Base-by-base conservation (phyloP, 37 sponge, comb jelly and placozoan genomes). In the Crambe crambe region DNA sequence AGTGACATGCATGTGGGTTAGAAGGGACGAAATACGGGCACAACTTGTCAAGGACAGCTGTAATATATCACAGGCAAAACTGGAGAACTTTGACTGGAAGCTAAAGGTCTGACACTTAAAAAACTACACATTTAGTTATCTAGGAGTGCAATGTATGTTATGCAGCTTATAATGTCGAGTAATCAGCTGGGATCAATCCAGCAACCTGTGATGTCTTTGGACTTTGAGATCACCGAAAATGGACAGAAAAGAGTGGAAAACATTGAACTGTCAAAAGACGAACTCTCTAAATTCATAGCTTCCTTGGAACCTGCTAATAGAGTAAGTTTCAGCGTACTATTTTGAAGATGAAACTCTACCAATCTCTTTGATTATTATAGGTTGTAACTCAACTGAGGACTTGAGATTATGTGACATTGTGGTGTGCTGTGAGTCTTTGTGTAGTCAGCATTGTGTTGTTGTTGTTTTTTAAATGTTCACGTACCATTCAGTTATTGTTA, bases 291-390 rank as follows among this genome's bases (percentile, higher is more conserved):
- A 66, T 31, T 91, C 32, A 60, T 91, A 2, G 26, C 83, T 23
- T 91, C 91, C 36, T 74, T 91, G 57, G 91, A 91, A 36, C 74
- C 87, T 38, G 91, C 91, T 44, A 81, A 86, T 67, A 91, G 82
- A 72, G 91, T 91, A 34, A 27, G 74, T 41, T 18, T 4, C 5
- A 68, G n/a, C n/a, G n/a, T n/a, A n/a, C n/a, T n/a, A n/a, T n/a
- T n/a, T n/a, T 62, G n/a, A 26, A 25, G 17, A 8, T 25, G 26
- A 8, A 15, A 42, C 4, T 42, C 9, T 38, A 73, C 42, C 12
- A 56, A 56, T 10, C 1, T 62, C 2, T 77, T 61, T 2, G 17
- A 8, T 37, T 37, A 2, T 12, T 39, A 6, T 42, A 80, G 80
- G 80, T 70, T 57, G 80, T 80, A 27, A 47, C 60, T 30, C 80